These are phyloP conservation scores for Styela clava DNA, from an alignment of 23 tunicate species.

Conservation along the genomic window DNA sequence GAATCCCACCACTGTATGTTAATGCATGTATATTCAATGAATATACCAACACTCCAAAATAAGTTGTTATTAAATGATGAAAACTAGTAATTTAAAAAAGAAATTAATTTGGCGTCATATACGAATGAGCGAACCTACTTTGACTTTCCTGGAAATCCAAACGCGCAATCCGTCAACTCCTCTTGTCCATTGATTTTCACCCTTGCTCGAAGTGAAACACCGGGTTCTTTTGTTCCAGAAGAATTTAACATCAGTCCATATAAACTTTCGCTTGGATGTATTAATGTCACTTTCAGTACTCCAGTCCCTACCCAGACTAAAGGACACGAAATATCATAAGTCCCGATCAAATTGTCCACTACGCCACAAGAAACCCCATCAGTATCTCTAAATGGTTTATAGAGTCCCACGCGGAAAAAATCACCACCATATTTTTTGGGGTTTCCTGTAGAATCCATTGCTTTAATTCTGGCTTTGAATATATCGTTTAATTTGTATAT, in stretches of 20 bases:
- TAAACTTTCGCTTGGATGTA: slow-evolving; percentile 27
- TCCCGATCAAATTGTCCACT: slow-evolving; percentile 27
- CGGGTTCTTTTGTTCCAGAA: background rate
- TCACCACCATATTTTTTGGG: slow-evolving; percentile 40
- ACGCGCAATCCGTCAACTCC: background rate
- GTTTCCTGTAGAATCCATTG: slow-evolving; percentile 10
- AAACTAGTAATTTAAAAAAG: no score
- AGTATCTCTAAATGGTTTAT: background rate
- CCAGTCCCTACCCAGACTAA: slow-evolving; percentile 16
- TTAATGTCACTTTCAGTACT: slow-evolving; percentile 18
- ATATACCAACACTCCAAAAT: no score
- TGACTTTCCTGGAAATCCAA: background rate
- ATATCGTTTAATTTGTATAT: slow-evolving; percentile 1
- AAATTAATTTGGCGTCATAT: no score
- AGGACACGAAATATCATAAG: slow-evolving; percentile 28
- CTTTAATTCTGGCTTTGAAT: slow-evolving; percentile 8
- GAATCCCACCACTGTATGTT: no score
- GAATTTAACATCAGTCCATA: background rate
- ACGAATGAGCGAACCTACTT: background rate
- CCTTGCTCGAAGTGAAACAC: background rate
- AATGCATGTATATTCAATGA: no score
- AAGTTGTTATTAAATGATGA: no score
- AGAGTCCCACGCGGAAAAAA: slow-evolving; percentile 28
- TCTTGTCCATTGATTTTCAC: background rate
- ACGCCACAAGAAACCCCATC: slow-evolving; percentile 43